Percentiles rank a stretch among this genome's conserved stretches.
These are phyloP conservation scores for Tyto alba DNA, from an alignment of 2,113 vertebrate genomes.

Conservation along the genomic window DNA sequence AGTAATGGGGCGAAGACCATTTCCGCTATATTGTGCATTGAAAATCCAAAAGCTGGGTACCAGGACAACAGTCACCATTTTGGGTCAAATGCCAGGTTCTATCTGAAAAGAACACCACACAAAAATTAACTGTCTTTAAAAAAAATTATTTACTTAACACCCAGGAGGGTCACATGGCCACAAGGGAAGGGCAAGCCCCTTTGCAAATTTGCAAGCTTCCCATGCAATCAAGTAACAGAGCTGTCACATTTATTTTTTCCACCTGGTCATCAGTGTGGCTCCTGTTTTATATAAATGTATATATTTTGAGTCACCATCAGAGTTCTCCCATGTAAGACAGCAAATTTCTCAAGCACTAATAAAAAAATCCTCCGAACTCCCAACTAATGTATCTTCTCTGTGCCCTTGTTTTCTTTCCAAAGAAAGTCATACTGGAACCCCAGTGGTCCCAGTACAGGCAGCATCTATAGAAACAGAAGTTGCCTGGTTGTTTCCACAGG, in stretches of 20 bases:
- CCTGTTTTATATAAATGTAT: neutral
- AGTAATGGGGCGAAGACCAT: constrained; percentile 45
- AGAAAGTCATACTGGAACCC: neutral
- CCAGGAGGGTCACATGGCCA: neutral
- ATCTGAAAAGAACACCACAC: constrained; percentile 13
- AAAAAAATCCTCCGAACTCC: neutral
- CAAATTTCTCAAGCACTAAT: neutral
- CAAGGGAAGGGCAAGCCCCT: constrained; percentile 21
- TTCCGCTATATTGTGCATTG: neutral
- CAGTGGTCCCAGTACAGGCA: neutral
- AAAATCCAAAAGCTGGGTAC: constrained; percentile 35
- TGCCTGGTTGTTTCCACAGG: neutral
- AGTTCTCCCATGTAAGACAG: constrained; percentile 40
- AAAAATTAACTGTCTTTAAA: constrained; percentile 13
- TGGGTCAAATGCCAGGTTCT: constrained; percentile 34
- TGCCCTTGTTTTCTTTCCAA: neutral
- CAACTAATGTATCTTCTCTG: neutral
- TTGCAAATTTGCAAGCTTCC: constrained; percentile 10
- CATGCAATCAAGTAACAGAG: constrained; percentile 20
- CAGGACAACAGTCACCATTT: constrained; percentile 34
- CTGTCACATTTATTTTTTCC: constrained; percentile 50
- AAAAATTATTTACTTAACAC: constrained; percentile 7
- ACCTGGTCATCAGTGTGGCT: constrained; percentile 17
- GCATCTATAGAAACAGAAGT: neutral
- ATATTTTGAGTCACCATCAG: constrained; percentile 8